Evolutionary conservation across 2,797 vertebrate genomes (phyloP).

Genomic region (Xenopus petersii): DNA sequence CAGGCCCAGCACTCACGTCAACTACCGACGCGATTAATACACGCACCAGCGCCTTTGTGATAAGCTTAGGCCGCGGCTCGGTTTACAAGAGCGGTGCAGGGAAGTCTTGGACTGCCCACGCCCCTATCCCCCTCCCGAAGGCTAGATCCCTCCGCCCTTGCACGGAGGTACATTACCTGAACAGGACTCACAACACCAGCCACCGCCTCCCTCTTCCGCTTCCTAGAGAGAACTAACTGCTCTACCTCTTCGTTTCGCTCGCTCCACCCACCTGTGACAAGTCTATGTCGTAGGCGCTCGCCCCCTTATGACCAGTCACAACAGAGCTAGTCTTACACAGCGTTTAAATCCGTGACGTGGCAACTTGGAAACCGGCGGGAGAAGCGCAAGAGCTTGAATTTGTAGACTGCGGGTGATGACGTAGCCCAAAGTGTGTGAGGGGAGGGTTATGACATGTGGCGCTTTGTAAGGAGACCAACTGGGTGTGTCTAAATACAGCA

Average conservation of each 20-base stretch:
- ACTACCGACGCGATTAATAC: too few relatives aligned
- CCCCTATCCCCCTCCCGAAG: neutral
- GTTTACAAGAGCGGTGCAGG: too few relatives aligned
- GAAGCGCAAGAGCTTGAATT: neutral
- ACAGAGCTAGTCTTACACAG: too few relatives aligned
- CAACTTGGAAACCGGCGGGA: slow-evolving; percentile 20
- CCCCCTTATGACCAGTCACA: too few relatives aligned
- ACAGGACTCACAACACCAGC: slow-evolving; percentile 4
- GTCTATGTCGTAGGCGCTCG: slow-evolving; percentile 1
- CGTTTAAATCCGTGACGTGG: slow-evolving; percentile 15
- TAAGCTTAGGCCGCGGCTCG: neutral
- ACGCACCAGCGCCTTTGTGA: too few relatives aligned
- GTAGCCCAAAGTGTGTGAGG: too few relatives aligned
- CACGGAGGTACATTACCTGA: slow-evolving; percentile 25
- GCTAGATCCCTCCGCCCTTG: neutral
- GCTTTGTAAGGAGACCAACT: too few relatives aligned
- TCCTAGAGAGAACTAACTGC: neutral
- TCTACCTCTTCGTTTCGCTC: too few relatives aligned
- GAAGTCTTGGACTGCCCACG: neutral
- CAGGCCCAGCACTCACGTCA: too few relatives aligned
- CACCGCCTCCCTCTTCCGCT: slow-evolving; percentile 13
- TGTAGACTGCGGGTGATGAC: too few relatives aligned
- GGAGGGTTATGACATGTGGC: too few relatives aligned
- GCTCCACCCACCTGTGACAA: slow-evolving; percentile 9
- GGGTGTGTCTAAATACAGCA: too few relatives aligned